Evolutionary conservation across 1,140 invertebrate species (phyloP).

Genomic region (Trypoxylus dichotomus): DNA sequence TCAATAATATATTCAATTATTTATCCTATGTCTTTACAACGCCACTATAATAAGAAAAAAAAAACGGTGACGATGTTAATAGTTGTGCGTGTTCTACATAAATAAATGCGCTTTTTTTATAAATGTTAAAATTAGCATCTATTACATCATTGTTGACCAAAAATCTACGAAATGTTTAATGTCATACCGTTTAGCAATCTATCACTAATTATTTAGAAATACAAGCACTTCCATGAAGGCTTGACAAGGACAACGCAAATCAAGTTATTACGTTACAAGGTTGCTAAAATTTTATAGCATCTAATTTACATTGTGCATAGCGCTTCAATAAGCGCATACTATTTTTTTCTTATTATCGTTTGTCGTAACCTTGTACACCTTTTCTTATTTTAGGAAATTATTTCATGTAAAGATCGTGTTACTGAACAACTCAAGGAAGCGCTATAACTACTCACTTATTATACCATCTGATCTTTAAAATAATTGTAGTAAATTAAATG

Average conservation of each 20-base stretch:
- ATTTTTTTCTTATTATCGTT: no score
- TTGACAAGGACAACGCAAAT: not conserved
- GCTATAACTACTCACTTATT: no score
- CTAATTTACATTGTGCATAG: no score
- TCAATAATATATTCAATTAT: not conserved
- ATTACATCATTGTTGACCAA: conserved; percentile 1
- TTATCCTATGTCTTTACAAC: not conserved
- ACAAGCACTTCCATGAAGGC: not conserved
- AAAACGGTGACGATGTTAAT: not conserved
- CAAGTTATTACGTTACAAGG: not conserved
- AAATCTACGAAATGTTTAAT: not conserved
- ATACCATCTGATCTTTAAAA: no score
- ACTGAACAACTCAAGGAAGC: no score
- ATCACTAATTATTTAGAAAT: conserved; percentile 1
- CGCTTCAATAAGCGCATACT: no score
- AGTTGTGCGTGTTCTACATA: not conserved
- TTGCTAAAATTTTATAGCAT: not conserved
- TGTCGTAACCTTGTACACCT: no score
- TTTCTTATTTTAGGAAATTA: no score
- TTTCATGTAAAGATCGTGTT: no score
- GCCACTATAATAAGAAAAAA: not conserved
- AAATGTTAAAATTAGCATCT: conserved; percentile 21
- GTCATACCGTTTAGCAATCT: not conserved
- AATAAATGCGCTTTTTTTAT: not conserved
- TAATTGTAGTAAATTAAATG: no score